Evolutionary conservation across 2,797 vertebrate species (phyloP), one percentile per base, ranked within the genome.

Genomic region (Chelonia mydas): DNA sequence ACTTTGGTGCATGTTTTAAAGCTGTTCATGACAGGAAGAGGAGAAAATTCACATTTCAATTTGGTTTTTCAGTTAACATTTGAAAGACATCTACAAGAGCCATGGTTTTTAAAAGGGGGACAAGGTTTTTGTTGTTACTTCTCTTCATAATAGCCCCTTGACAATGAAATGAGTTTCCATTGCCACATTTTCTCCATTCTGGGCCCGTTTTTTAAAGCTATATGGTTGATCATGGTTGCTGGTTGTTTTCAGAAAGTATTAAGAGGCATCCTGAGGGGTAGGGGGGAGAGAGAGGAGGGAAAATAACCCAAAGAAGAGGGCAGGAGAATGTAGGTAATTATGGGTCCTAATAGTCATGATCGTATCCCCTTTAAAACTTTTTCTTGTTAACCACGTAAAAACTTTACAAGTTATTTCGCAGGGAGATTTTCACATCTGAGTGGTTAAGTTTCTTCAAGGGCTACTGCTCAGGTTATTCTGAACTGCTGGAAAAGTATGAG

Each of bases 1-100:
- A 76, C 81, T 93, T 72, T 87, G 92, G 87, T 2, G n/a, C 86
- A 91, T 91, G 78, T 54, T 88, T 87, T 77, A 92, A 82, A 88
- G 82, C 25, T 61, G 84, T 81, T 94, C 4, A 68, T 53, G 51
- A 94, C 27, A 28, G 47, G 25, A 49, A 27, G 82, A 78, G 2
- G n/a, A 79, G 72, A 93, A 77, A 54, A 87, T 53, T 57, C 84
- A 76, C 33, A 79, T 6, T 83, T 86, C 50, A 88, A 79, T 79
- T 25, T n/a, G 78, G 28, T 86, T 85, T 89, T 86, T 86, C 92
- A 91, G 88, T 77, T 90, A 87, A 23, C 41, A 90, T 21, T 51
- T 92, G 25, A 74, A 74, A 81, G 27, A 15, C 7, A 17, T 12
- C 25, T 49, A 77, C 47, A 77, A 45, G 84, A 84, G 77, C 15